Conservation (phyloP, 2,888 invertebrate genomes). For the Calliscelio sp. region DNA sequence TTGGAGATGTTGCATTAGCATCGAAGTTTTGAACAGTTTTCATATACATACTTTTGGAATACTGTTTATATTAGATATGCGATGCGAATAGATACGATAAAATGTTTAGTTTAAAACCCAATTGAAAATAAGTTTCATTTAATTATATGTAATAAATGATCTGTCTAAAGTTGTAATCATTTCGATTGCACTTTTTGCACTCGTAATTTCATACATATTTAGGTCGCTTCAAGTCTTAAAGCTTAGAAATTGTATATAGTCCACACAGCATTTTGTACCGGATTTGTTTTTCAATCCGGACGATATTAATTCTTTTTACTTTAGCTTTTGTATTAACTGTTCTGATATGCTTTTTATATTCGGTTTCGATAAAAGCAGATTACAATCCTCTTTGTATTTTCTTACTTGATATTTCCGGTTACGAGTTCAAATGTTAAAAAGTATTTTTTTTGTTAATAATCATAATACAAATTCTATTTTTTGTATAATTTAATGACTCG, state of each 20-base stretch:
- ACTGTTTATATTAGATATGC: too few relatives aligned
- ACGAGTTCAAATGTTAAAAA: not conserved
- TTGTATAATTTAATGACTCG: too few relatives aligned
- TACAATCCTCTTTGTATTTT: not conserved
- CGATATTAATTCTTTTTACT: conserved; percentile 18
- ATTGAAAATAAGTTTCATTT: too few relatives aligned
- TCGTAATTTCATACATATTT: not conserved
- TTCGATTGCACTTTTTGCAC: not conserved
- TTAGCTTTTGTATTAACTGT: conserved; percentile 6
- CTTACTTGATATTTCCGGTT: too few relatives aligned
- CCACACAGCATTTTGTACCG: conserved; percentile 81
- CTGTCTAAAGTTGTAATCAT: not conserved
- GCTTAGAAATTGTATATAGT: conserved; percentile 80
- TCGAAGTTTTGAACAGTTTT: too few relatives aligned
- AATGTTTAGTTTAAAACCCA: too few relatives aligned
- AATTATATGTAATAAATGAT: too few relatives aligned
- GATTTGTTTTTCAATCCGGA: conserved; percentile 35
- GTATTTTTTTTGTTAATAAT: not conserved
- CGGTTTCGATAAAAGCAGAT: conserved; percentile 23
- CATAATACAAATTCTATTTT: not conserved
- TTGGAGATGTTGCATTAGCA: too few relatives aligned
- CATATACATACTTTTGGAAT: too few relatives aligned
- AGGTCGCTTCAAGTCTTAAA: conserved; percentile 19
- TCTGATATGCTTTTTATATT: conserved; percentile 59
- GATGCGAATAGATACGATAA: too few relatives aligned